Evolutionary conservation across 2,797 vertebrate species (phyloP).

Genomic region (Oreortyx pictus): DNA sequence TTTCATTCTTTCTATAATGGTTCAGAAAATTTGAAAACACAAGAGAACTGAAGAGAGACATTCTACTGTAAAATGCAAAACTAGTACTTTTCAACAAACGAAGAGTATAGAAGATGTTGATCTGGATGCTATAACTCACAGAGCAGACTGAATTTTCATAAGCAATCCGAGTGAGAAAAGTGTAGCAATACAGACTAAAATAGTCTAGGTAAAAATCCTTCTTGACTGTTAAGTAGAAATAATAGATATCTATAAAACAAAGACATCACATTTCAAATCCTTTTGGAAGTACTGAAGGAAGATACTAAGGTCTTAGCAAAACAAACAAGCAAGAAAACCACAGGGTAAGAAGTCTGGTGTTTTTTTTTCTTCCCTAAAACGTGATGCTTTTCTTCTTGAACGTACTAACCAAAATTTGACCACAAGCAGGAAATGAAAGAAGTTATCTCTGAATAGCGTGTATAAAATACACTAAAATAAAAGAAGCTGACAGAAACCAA

Average conservation of each 20-base stretch:
- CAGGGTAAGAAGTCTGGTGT: neutral
- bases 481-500: neutral
- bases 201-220: neutral
- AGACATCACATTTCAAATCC: neutral
- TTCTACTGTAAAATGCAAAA: neutral
- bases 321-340: neutral
- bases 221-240: neutral
- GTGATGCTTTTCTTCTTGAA: neutral
- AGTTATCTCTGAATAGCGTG: constrained; percentile 37
- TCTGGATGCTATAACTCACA: neutral
- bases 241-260: neutral
- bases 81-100: neutral
- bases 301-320: neutral
- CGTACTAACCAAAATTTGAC: neutral
- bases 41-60: neutral
- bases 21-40: neutral
- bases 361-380: neutral
- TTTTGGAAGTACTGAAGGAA: neutral
- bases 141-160: neutral
- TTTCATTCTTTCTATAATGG: neutral
- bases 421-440: constrained; percentile 59
- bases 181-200: neutral
- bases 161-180: neutral
- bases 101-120: accelerated
- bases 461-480: constrained; percentile 42